Evolutionary conservation across 2,113 vertebrate species (phyloP).

Genomic region (Dicentrarchus labrax): DNA sequence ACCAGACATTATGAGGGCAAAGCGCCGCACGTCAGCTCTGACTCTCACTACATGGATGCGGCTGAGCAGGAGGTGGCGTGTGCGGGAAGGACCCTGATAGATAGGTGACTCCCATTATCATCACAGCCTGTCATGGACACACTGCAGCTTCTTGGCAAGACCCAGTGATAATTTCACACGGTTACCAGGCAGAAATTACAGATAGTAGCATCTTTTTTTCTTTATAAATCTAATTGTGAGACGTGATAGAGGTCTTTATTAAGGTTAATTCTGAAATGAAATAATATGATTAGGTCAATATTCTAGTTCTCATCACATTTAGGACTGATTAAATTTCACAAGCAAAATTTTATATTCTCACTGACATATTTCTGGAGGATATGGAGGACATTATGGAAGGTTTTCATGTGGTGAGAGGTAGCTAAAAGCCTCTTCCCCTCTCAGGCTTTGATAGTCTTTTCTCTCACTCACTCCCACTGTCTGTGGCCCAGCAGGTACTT

Average conservation of each 20-base stretch:
- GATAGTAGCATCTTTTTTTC: constrained; percentile 72
- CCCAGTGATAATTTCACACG: constrained; percentile 82
- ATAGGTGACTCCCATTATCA: constrained; percentile 84
- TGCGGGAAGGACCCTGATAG: constrained; percentile 82
- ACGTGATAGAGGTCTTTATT: not conserved
- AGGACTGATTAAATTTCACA: constrained; percentile 20
- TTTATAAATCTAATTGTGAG: constrained; percentile 22
- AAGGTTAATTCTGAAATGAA: not conserved
- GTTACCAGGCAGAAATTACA: constrained; percentile 82
- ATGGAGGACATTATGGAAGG: constrained; percentile 33
- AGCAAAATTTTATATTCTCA: constrained; percentile 10
- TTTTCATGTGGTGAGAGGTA: constrained; percentile 61
- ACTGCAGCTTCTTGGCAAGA: constrained; percentile 84
- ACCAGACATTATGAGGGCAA: constrained; percentile 75
- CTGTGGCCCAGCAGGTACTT: constrained; percentile 76
- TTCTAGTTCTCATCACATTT: constrained; percentile 6
- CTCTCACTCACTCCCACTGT: constrained; percentile 55
- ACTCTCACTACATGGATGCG: constrained; percentile 46
- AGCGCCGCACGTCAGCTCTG: constrained; percentile 53
- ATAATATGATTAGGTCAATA: not conserved
- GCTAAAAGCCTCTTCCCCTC: constrained; percentile 54
- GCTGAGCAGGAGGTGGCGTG: constrained; percentile 55
- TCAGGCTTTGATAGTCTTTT: constrained; percentile 62
- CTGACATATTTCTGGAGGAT: constrained; percentile 41
- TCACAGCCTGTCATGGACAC: constrained; percentile 80